Conservation (phyloP, 2,797 vertebrate genomes). For the Sebastiscus albofasciatus region DNA sequence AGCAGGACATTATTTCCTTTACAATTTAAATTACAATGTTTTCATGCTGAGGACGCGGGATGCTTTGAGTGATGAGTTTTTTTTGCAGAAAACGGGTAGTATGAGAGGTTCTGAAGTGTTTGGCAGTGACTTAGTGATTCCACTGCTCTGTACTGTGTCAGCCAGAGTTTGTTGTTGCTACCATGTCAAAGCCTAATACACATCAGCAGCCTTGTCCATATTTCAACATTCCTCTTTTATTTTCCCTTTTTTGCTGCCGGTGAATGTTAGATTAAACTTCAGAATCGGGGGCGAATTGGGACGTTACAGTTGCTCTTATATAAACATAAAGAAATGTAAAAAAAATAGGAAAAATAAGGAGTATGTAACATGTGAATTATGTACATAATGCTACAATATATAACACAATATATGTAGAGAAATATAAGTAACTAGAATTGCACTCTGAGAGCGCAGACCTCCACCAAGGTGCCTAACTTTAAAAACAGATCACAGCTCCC, state of each 20-base stretch:
- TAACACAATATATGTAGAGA: too few relatives aligned
- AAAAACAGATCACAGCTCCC: too few relatives aligned
- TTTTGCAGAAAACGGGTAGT: background rate
- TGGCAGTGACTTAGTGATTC: background rate
- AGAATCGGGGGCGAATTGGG: background rate
- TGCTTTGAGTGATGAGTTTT: background rate
- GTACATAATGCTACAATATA: too few relatives aligned
- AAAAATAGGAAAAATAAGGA: too few relatives aligned
- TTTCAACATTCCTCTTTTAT: constrained; percentile 11
- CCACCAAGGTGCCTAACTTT: too few relatives aligned
- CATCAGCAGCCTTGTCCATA: background rate
- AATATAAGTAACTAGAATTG: too few relatives aligned
- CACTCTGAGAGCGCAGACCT: too few relatives aligned
- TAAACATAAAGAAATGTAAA: too few relatives aligned
- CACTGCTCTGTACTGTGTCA: background rate
- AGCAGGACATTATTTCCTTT: background rate
- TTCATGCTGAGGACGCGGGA: too few relatives aligned
- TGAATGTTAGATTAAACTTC: background rate
- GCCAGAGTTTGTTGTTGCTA: background rate
- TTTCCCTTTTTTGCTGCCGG: background rate
- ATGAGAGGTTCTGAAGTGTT: background rate
- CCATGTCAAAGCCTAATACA: background rate
- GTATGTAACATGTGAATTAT: too few relatives aligned
- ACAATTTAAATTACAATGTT: background rate
- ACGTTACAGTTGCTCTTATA: too few relatives aligned